phyloP scores from a whole-genome alignment of 2,113 vertebrate species.

The Stigmatopora nigra region DNA sequence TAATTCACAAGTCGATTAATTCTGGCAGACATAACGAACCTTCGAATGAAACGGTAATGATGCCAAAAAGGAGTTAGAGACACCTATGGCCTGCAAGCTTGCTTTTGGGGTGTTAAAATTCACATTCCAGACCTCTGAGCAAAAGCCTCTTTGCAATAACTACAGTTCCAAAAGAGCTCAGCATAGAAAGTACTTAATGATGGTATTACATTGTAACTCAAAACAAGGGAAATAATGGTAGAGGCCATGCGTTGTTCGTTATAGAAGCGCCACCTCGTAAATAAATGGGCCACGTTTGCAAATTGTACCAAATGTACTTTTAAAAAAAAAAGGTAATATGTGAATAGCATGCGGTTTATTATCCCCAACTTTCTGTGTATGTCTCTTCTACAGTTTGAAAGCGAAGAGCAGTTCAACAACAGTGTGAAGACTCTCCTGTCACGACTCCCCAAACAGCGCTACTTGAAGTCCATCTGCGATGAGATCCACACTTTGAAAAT shows the following conservation, averaged over 20 bases:
- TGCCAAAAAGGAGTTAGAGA: no score
- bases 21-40: no score
- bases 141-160: constrained; percentile 33
- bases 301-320: constrained; percentile 18
- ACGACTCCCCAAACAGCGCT: constrained; percentile 86
- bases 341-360: not conserved
- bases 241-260: constrained; percentile 37
- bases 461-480: constrained; percentile 88
- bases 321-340: constrained; percentile 21
- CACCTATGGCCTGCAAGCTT: constrained; percentile 7
- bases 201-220: constrained; percentile 43
- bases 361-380: not conserved
- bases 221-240: constrained; percentile 29
- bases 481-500: constrained; percentile 91
- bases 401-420: constrained; percentile 82
- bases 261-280: constrained; percentile 33
- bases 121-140: constrained; percentile 54
- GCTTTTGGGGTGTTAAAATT: constrained; percentile 49
- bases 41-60: no score
- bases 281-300: constrained; percentile 41
- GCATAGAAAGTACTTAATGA: constrained; percentile 4
- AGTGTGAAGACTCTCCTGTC: constrained; percentile 86
- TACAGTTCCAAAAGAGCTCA: constrained; percentile 15
- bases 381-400: constrained; percentile 73
- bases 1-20: no score